A percentile compares a stretch with the other conserved stretches of the same genome.
phyloP scores from a whole-genome alignment of 2,797 vertebrate species.

The Diplodus sargus region DNA sequence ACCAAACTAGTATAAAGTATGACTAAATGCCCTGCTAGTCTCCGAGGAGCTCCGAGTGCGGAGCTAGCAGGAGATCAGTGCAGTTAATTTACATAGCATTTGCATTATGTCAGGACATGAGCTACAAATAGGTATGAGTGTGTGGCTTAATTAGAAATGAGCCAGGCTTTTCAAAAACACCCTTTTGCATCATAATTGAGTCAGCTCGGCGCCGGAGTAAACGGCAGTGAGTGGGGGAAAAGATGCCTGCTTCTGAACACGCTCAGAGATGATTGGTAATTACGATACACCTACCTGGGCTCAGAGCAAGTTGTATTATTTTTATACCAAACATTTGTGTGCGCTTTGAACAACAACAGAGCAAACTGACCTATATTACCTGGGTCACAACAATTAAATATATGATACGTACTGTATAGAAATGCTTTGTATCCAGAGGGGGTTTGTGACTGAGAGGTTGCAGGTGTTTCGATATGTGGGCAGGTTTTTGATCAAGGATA shows the following conservation, averaged over 20 bases:
- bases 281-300: conserved; percentile 73
- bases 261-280: conserved; percentile 80
- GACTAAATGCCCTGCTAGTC: conserved; percentile 80
- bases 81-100: conserved; percentile 87
- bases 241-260: conserved; percentile 76
- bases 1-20: conserved; percentile 79
- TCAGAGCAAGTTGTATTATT: conserved; percentile 46
- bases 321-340: conserved; percentile 41
- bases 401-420: conserved; percentile 21
- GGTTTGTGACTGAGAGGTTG: conserved; percentile 21
- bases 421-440: conserved; percentile 17
- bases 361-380: conserved; percentile 39
- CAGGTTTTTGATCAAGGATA: conserved; percentile 30
- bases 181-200: conserved; percentile 86
- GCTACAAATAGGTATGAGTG: conserved; percentile 88
- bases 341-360: conserved; percentile 41
- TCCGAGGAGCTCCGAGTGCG: conserved; percentile 79
- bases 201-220: conserved; percentile 75
- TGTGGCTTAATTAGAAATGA: conserved; percentile 87
- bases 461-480: conserved; percentile 33
- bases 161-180: conserved; percentile 85
- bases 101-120: conserved; percentile 88
- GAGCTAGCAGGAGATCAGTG: conserved; percentile 84
- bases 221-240: conserved; percentile 69
- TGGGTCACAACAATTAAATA: conserved; percentile 38